Evolutionary conservation across 35 echinoderm and acorn worm genomes (phyloP).

Genomic region (Holothuria glaberrima): DNA sequence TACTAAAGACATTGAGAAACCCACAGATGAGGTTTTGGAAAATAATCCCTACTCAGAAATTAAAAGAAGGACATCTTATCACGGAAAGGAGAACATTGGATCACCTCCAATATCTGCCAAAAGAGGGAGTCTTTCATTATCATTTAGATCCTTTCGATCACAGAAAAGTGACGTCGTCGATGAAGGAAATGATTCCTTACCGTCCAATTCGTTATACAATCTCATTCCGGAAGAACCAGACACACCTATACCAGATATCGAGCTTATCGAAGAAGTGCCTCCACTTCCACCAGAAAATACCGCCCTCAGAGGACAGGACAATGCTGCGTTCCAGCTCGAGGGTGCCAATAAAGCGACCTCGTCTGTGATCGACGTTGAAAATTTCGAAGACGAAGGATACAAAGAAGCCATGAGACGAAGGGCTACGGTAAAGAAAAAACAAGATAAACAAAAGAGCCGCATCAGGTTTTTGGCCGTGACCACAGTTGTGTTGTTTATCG

Average conservation of each 20-base stretch:
- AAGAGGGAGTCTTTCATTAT: too few species aligned
- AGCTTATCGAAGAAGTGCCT: neutral
- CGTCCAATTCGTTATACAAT: conserved; percentile 6
- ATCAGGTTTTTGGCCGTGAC: too few species aligned
- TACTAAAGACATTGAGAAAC: too few species aligned
- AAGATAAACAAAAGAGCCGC: neutral
- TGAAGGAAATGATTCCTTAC: neutral
- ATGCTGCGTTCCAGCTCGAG: neutral
- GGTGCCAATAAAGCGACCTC: neutral
- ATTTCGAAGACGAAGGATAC: conserved; percentile 26
- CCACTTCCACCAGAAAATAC: neutral
- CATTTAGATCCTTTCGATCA: neutral
- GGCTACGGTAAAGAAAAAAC: too few species aligned
- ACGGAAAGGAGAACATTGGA: too few species aligned
- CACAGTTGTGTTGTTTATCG: too few species aligned
- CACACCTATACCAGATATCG: neutral
- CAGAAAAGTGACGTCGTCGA: neutral
- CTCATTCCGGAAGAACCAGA: conserved; percentile 43
- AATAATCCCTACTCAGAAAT: too few species aligned
- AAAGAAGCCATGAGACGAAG: neutral
- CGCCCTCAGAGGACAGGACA: neutral
- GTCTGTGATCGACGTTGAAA: neutral
- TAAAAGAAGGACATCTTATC: too few species aligned
- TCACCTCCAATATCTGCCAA: too few species aligned
- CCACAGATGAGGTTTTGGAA: too few species aligned